Conservation (phyloP, 2,797 vertebrate genomes). For the Amblyraja radiata region DNA sequence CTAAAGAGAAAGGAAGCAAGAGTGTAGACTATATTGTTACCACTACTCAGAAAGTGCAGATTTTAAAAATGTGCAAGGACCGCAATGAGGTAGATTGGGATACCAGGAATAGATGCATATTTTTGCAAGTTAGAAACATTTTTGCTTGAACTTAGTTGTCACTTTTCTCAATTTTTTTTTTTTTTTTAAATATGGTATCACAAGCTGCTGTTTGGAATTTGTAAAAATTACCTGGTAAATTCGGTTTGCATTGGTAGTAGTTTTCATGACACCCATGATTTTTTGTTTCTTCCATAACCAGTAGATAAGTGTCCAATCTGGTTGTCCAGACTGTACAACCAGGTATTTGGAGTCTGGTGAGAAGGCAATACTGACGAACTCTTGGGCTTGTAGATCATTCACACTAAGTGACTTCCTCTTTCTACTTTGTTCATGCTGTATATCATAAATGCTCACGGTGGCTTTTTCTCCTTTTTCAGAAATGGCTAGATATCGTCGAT, state of each 20-base stretch:
- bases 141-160: neutral
- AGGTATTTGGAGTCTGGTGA: conserved; percentile 81
- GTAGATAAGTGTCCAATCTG: conserved; percentile 67
- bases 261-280: conserved; percentile 64
- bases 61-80: too few species aligned
- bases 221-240: conserved; percentile 68
- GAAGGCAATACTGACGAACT: conserved; percentile 74
- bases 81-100: too few species aligned
- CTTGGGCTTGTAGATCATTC: conserved; percentile 56
- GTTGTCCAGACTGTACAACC: conserved; percentile 66
- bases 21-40: too few species aligned
- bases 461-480: conserved; percentile 70
- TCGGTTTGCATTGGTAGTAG: conserved; percentile 51
- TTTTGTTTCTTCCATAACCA: conserved; percentile 90
- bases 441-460: conserved; percentile 70
- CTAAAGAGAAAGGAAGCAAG: too few species aligned
- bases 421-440: conserved; percentile 67
- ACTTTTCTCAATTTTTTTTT: neutral
- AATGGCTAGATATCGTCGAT: conserved; percentile 74
- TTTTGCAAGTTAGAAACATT: neutral
- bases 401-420: conserved; percentile 66
- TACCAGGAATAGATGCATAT: neutral
- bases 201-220: neutral
- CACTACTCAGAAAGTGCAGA: too few species aligned
- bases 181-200: neutral